Conservation (phyloP, 2,113 vertebrate genomes). For the Pipra filicauda region DNA sequence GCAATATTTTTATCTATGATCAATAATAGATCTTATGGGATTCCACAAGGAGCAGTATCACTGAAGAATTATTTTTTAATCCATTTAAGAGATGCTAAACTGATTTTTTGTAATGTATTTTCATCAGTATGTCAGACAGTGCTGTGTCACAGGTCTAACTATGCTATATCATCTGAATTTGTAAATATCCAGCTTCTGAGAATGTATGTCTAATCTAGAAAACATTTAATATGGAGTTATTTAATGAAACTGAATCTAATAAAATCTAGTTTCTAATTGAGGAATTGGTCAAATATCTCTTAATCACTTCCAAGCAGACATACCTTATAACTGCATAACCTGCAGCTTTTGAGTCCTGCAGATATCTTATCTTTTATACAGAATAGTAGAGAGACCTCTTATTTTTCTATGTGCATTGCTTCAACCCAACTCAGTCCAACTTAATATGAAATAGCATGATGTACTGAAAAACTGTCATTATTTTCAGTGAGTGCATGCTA, state of each 20-base stretch:
- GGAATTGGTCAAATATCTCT: neutral
- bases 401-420: neutral
- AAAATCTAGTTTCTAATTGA: neutral
- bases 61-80: neutral
- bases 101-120: neutral
- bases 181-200: neutral
- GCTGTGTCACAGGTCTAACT: neutral
- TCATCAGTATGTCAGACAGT: neutral
- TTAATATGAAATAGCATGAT: neutral
- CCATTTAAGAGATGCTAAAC: neutral
- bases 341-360: neutral
- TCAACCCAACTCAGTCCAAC: neutral
- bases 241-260: neutral
- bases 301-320: neutral
- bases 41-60: neutral
- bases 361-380: neutral
- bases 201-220: neutral
- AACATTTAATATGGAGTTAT: neutral
- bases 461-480: neutral
- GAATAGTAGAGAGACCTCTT: neutral
- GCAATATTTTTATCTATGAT: neutral
- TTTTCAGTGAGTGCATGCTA: conserved; percentile 8
- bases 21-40: neutral
- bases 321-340: neutral
- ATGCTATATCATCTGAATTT: neutral